phyloP scores from a whole-genome alignment of 1,140 invertebrate genomes.

The Tetraneura akinire region DNA sequence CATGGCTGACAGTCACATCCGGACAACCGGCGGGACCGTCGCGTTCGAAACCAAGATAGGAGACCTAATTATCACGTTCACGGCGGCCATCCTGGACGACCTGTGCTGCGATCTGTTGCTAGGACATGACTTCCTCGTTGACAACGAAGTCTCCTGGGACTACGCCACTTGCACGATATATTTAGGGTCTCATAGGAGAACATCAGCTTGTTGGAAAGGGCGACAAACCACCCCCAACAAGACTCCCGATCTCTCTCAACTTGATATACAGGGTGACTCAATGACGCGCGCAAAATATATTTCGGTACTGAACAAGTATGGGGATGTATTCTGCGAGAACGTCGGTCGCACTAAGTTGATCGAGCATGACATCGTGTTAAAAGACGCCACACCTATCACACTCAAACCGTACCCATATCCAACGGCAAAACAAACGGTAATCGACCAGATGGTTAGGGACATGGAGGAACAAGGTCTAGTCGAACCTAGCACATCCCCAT shows the following conservation, averaged over 20 bases:
- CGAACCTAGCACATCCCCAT: background rate
- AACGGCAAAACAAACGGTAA: background rate
- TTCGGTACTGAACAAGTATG: background rate
- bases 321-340: background rate
- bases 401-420: background rate
- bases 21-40: background rate
- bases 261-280: background rate
- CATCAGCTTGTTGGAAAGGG: background rate
- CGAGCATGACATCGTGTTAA: background rate
- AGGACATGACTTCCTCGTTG: constrained; percentile 6
- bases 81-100: background rate
- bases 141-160: constrained; percentile 7
- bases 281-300: background rate
- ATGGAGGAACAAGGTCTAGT: background rate
- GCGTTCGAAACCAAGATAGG: background rate
- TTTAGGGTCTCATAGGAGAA: background rate
- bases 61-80: background rate
- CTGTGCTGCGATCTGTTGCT: constrained; percentile 3
- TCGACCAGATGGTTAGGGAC: background rate
- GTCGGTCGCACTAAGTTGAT: constrained; percentile 4
- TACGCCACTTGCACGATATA: background rate
- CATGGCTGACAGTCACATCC: background rate
- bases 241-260: background rate
- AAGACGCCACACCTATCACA: background rate
- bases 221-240: background rate